These are phyloP conservation scores for Lasioglossum villosulum DNA, from an alignment of 2,888 invertebrate species.

Conservation along the genomic window DNA sequence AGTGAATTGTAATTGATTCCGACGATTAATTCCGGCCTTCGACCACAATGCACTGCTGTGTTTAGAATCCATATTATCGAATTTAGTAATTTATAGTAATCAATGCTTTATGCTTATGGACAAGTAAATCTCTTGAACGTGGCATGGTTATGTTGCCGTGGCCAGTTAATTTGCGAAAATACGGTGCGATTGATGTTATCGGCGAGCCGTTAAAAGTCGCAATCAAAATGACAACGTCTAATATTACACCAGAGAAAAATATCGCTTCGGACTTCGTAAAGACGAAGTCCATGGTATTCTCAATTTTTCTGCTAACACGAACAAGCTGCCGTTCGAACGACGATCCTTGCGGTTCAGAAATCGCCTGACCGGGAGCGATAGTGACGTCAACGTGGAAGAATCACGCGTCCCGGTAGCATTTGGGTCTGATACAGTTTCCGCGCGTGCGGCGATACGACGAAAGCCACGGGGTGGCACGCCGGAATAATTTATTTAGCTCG, in stretches of 20 bases:
- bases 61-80: conserved; percentile 12
- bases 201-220: not conserved
- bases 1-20: conserved; percentile 4
- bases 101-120: not conserved
- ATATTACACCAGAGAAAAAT: not conserved
- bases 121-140: not conserved
- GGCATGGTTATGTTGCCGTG: not conserved
- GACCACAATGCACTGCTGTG: not conserved
- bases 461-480: conserved; percentile 60
- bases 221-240: not conserved
- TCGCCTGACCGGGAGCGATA: not conserved
- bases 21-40: not conserved
- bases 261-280: too few species aligned
- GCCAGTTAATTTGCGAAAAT: not conserved
- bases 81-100: conserved; percentile 24
- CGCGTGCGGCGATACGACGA: conserved; percentile 39
- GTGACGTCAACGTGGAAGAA: conserved; percentile 16
- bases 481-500: conserved; percentile 79
- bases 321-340: too few species aligned
- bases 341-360: not conserved
- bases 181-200: not conserved
- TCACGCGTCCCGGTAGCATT: conserved; percentile 12
- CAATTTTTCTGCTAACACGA: not conserved
- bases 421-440: conserved; percentile 26
- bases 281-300: not conserved